Percentiles rank a stretch among this genome's conserved stretches.
Evolutionary conservation across 2,113 vertebrate species (phyloP).

Genomic region (Empidonax traillii): DNA sequence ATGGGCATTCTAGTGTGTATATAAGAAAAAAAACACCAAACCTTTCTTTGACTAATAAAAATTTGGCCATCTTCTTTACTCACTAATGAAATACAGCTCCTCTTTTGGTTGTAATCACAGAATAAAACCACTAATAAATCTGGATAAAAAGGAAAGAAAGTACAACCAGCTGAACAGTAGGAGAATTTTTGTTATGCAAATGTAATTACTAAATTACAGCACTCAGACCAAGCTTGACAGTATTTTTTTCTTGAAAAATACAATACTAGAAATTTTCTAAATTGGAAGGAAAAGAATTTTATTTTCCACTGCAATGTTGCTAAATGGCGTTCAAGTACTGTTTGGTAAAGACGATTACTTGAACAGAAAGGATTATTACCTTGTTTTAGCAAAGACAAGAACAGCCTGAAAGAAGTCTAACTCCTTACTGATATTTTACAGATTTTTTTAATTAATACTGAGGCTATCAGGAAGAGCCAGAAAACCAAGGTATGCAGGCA

Average conservation of each 20-base stretch:
- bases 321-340: neutral
- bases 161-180: conserved; percentile 39
- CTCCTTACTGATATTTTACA: neutral
- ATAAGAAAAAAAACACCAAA: neutral
- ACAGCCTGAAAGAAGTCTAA: neutral
- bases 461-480: neutral
- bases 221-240: conserved; percentile 7
- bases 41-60: neutral
- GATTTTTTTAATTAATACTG: neutral
- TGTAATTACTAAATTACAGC: conserved; percentile 56
- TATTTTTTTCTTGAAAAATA: conserved; percentile 29
- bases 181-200: conserved; percentile 42
- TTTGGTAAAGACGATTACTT: conserved; percentile 29
- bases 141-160: conserved; percentile 7
- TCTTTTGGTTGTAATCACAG: neutral
- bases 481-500: neutral
- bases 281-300: conserved; percentile 4
- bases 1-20: neutral
- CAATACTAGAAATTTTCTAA: conserved; percentile 17
- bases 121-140: conserved; percentile 33
- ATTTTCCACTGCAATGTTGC: neutral
- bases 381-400: conserved; percentile 10
- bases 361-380: conserved; percentile 16
- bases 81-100: neutral
- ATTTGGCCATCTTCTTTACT: neutral